These are phyloP conservation scores for Chromis chromis DNA, from an alignment of 2,797 vertebrate genomes.

Conservation along the genomic window DNA sequence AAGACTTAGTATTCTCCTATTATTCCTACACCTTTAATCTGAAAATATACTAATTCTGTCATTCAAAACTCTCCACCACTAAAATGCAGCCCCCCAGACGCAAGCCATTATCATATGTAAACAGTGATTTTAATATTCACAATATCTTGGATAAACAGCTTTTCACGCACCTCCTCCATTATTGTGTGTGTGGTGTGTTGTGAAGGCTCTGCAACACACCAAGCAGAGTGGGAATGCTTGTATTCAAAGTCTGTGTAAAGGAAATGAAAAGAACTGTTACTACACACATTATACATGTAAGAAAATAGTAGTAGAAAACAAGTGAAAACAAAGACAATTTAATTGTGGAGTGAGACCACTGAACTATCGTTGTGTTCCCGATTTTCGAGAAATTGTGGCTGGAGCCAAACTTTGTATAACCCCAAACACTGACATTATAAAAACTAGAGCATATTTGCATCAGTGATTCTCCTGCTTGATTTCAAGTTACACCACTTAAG, in stretches of 20 bases:
- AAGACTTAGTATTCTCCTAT: not conserved
- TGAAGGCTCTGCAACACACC: not conserved
- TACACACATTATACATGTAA: too few species aligned
- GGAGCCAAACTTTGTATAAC: too few species aligned
- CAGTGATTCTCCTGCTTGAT: too few species aligned
- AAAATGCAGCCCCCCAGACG: too few species aligned
- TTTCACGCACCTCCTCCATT: not conserved
- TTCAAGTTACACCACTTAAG: too few species aligned
- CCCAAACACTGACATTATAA: too few species aligned
- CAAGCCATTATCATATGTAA: not conserved
- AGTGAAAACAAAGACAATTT: too few species aligned
- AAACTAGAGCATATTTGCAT: too few species aligned
- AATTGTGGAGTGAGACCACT: too few species aligned
- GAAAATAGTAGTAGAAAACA: too few species aligned
- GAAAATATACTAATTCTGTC: slow-evolving; percentile 16
- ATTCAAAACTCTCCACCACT: not conserved
- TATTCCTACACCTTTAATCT: slow-evolving; percentile 17
- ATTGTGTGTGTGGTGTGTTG: not conserved
- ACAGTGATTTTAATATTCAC: not conserved
- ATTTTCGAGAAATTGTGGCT: too few species aligned
- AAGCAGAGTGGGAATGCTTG: not conserved
- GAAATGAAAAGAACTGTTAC: not conserved
- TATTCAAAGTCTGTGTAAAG: not conserved
- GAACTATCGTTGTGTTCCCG: too few species aligned
- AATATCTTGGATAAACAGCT: not conserved